Conservation (phyloP, 2,888 invertebrate species). For the Masnerella sp. region DNA sequence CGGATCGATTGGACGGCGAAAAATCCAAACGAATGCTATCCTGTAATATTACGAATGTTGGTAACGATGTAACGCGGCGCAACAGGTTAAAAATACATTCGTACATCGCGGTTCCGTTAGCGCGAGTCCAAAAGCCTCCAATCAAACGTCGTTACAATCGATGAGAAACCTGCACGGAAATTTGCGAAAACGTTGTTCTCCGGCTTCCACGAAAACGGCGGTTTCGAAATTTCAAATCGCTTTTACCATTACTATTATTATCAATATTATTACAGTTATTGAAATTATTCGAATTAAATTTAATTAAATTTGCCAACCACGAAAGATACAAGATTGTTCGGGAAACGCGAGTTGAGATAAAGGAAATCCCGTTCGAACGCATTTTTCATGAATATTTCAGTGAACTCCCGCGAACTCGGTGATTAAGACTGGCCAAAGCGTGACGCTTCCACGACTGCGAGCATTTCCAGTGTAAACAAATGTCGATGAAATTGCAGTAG, state of each 20-base stretch:
- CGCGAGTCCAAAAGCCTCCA: conserved; percentile 46
- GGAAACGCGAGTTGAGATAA: background rate
- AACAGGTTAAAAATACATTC: conserved; percentile 51
- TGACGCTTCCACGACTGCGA: conserved; percentile 22
- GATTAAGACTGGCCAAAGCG: conserved; percentile 30
- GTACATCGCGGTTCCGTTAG: conserved; percentile 49
- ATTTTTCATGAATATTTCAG: conserved; percentile 22
- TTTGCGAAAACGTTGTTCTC: conserved; percentile 34
- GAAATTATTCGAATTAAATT: too few relatives aligned
- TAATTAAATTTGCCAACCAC: too few relatives aligned
- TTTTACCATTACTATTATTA: background rate
- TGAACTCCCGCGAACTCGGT: conserved; percentile 13
- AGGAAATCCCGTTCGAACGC: conserved; percentile 2
- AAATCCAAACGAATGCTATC: conserved; percentile 44
- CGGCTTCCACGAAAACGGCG: conserved; percentile 10
- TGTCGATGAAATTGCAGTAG: conserved; percentile 9
- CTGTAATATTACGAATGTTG: conserved; percentile 57
- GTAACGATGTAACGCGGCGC: conserved; percentile 42
- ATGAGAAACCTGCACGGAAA: conserved; percentile 40
- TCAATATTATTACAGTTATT: too few relatives aligned
- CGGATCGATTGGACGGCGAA: conserved; percentile 18
- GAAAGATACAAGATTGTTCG: too few relatives aligned
- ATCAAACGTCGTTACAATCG: conserved; percentile 47
- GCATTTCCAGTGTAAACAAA: conserved; percentile 28
- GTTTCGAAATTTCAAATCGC: background rate